Evolutionary conservation across 2,888 invertebrate genomes (phyloP), one percentile per base, ranked within the genome.

Genomic region (Agrenia bidenticulata): DNA sequence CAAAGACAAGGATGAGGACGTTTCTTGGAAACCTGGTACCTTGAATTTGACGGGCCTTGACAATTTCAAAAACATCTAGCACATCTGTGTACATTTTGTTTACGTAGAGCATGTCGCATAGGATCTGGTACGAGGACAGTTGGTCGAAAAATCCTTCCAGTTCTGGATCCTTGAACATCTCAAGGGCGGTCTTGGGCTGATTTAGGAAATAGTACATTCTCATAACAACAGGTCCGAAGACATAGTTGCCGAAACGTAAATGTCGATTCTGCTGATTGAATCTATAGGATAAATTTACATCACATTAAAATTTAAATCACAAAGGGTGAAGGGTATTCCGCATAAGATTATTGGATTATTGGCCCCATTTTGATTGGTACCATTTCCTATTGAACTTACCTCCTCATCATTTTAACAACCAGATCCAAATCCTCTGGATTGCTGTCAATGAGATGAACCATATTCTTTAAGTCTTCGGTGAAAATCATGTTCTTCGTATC

Each of bases 151-250:
- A 87, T 7, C 84, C 85, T 19, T 79, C 79, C 32, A 89, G 81
- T 50, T 81, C 81, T 1, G 86, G 83, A 72, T 87, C 84, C 72
- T 85, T 83, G 77, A 88, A 89, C 69, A 84, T 84, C 86, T 85
- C 75, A 15, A 87, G 77, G 13, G 91, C 91, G 69, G 85, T 80
- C 49, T 86, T 83, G 1, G 88, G 86, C 77, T 88, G 85, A 78
- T 89, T 86, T 41, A 89, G 80, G 75, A 84, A 82, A 78, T 91
- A 83, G 66, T 88, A 87, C 83, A 89, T 84, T 76, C 92, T 83
- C 90, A 92, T 90, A 0, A 89, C 84, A 15, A 92, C 87, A 2
- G 92, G 90, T 0, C 92, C 92, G 84, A 92, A 92, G 4, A 87
- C 78, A 79, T 86, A 92, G 73, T 84, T 87, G n/a, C 90, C 89